Conservation (phyloP, 2,888 invertebrate species). For the Drosophila paracracens region DNA sequence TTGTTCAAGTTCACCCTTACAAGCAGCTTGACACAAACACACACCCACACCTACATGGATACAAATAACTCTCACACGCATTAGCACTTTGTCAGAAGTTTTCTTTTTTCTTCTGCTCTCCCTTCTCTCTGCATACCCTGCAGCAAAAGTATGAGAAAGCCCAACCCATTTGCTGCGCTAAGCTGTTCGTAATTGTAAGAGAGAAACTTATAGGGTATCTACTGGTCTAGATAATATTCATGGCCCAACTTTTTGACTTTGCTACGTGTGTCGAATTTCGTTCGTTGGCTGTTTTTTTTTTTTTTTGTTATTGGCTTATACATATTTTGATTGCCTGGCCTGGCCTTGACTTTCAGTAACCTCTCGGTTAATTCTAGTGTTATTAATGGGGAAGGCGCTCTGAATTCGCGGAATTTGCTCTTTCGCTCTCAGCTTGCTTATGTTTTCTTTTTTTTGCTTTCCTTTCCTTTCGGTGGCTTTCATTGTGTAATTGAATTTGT, state of each 20-base stretch:
- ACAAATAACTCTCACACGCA: constrained; percentile 55
- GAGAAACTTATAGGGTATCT: constrained; percentile 22
- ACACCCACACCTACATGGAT: not conserved
- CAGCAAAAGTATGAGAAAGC: not conserved
- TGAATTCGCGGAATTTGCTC: constrained; percentile 63
- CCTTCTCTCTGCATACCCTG: constrained; percentile 24
- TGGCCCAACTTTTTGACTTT: constrained; percentile 1
- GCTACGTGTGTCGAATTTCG: constrained; percentile 64
- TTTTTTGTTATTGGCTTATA: constrained; percentile 46
- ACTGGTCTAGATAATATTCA: not conserved
- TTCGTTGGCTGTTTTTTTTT: constrained; percentile 13
- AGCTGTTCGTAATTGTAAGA: not conserved
- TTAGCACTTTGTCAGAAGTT: constrained; percentile 68
- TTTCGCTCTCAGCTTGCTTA: constrained; percentile 20
- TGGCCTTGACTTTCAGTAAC: constrained; percentile 80
- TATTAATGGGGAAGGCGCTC: constrained; percentile 64
- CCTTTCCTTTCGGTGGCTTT: constrained; percentile 16
- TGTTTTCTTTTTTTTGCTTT: not conserved
- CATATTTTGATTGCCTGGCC: constrained; percentile 52
- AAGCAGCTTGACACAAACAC: not conserved
- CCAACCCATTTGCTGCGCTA: not conserved
- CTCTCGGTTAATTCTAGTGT: constrained; percentile 77
- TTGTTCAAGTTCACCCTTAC: constrained; percentile 4
- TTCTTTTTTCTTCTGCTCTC: constrained; percentile 22
- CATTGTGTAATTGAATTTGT: constrained; percentile 67